These are phyloP conservation scores for Aleadryas rufinucha DNA, from an alignment of 2,113 vertebrate species.

Conservation along the genomic window DNA sequence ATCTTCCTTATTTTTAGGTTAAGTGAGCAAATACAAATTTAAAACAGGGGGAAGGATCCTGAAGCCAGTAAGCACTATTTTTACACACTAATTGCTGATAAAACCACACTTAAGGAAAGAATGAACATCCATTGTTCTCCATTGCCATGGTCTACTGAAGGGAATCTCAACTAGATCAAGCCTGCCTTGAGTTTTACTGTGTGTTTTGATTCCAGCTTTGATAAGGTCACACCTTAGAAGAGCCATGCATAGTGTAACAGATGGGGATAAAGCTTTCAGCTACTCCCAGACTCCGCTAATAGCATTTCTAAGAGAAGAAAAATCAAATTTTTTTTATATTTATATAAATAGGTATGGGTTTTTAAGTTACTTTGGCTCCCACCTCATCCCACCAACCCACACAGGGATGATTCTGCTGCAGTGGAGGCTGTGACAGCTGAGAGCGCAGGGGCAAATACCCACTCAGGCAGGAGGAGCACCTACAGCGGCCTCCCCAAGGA, in stretches of 20 bases:
- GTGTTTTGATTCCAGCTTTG: constrained; percentile 73
- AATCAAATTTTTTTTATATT: constrained; percentile 22
- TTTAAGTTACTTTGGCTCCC: constrained; percentile 14
- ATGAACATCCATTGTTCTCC: constrained; percentile 58
- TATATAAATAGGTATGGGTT: constrained; percentile 6
- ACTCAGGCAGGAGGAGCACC: neutral
- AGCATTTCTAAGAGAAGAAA: constrained; percentile 37
- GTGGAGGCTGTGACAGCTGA: constrained; percentile 33
- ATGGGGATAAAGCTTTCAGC: constrained; percentile 69
- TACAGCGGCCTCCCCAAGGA: neutral
- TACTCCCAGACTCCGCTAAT: constrained; percentile 62
- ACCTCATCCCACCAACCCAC: constrained; percentile 42
- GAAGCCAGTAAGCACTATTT: neutral
- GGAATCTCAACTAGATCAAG: constrained; percentile 69
- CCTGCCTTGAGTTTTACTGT: constrained; percentile 67
- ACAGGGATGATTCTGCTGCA: constrained; percentile 19
- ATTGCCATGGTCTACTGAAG: constrained; percentile 59
- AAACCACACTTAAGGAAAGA: constrained; percentile 1
- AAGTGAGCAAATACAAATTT: neutral
- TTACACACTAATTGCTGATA: neutral
- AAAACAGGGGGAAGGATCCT: neutral
- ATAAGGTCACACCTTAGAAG: constrained; percentile 77
- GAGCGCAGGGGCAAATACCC: constrained; percentile 10
- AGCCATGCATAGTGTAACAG: constrained; percentile 59
- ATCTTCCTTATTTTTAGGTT: neutral